Percentiles rank a stretch among this genome's conserved stretches.
Evolutionary conservation across 2,113 vertebrate species (phyloP).

Genomic region (Eurystomus gularis): DNA sequence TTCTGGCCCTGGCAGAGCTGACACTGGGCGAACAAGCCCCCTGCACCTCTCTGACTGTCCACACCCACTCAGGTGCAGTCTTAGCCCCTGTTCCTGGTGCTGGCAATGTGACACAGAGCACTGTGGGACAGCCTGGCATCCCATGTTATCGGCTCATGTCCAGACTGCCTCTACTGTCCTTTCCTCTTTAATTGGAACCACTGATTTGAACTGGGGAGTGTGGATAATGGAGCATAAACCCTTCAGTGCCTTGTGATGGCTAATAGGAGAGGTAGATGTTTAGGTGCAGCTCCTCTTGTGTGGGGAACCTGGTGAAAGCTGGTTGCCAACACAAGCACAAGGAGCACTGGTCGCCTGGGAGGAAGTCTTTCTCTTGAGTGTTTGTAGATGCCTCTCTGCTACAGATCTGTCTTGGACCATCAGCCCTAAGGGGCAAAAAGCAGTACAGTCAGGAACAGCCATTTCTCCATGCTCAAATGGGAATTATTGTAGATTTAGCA

Average conservation of each 20-base stretch:
- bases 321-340: rapidly evolving
- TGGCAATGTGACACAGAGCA: neutral
- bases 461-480: neutral
- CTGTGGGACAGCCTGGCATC: neutral
- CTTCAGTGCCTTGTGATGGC: neutral
- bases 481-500: neutral
- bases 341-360: neutral
- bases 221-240: neutral
- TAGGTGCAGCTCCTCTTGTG: neutral
- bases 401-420: neutral
- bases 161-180: neutral
- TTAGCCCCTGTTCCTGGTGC: neutral
- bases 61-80: neutral
- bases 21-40: neutral
- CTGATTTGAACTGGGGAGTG: neutral
- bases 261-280: neutral
- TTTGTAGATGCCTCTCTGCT: neutral
- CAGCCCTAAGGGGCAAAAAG: neutral
- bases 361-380: neutral
- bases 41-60: rapidly evolving
- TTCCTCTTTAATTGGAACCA: neutral
- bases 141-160: rapidly evolving
- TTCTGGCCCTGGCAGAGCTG: neutral
- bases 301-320: neutral
- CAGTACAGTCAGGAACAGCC: neutral